These are phyloP conservation scores for Sebastes jordani DNA, from an alignment of 2,797 vertebrate species.

Conservation along the genomic window DNA sequence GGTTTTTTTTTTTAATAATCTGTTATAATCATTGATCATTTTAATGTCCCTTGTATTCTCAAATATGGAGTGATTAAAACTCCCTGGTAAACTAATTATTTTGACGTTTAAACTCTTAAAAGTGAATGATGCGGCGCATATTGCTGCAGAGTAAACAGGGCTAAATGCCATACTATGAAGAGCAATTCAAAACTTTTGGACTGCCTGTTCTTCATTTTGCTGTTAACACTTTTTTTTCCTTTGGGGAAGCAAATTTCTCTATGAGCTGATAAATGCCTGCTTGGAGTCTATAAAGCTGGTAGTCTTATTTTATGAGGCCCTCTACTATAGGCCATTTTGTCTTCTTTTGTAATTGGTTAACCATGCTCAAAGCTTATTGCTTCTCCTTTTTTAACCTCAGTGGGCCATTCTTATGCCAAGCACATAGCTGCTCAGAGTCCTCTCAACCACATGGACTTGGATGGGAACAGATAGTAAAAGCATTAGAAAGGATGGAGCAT, in stretches of 20 bases:
- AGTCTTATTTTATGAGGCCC: constrained; percentile 51
- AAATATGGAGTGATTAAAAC: constrained; percentile 48
- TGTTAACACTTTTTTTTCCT: constrained; percentile 19
- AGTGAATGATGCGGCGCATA: constrained; percentile 38
- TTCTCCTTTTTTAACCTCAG: constrained; percentile 36
- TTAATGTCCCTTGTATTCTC: constrained; percentile 48
- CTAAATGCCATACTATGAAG: constrained; percentile 19
- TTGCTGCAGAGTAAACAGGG: constrained; percentile 24
- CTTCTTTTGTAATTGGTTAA: constrained; percentile 69
- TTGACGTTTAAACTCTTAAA: constrained; percentile 36
- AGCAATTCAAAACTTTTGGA: constrained; percentile 23
- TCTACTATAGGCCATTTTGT: constrained; percentile 38
- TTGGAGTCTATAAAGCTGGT: constrained; percentile 40
- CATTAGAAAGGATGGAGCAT: not conserved
- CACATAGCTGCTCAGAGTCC: constrained; percentile 21
- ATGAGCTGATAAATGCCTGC: constrained; percentile 45
- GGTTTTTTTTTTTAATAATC: constrained; percentile 5
- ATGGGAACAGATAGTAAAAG: not conserved
- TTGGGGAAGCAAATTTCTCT: not conserved
- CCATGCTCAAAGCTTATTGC: constrained; percentile 49
- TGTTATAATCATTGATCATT: constrained; percentile 48
- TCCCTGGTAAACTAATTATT: constrained; percentile 42
- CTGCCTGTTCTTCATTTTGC: constrained; percentile 26
- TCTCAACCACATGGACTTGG: not conserved
- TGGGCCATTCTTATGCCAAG: constrained; percentile 57